Evolutionary conservation across 2,797 vertebrate genomes (phyloP).

Genomic region (Cossypha niveicapilla): DNA sequence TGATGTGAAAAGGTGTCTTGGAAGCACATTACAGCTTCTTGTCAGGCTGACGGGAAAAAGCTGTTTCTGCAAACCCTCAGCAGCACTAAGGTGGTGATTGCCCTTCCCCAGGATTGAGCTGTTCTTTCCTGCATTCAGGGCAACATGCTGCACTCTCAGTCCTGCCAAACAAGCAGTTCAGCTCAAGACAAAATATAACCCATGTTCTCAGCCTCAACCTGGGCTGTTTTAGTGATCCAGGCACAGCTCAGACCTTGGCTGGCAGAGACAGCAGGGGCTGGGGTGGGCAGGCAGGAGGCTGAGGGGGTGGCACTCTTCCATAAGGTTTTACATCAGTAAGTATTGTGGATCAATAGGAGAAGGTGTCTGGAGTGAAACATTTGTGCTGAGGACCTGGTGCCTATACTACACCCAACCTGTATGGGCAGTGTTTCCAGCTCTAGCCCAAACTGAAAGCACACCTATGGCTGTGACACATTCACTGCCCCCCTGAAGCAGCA

Average conservation of each 20-base stretch:
- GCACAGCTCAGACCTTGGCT: not conserved
- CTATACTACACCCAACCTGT: not conserved
- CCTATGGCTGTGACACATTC: not conserved
- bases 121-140: not conserved
- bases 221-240: not conserved
- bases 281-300: not conserved
- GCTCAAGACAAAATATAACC: not conserved
- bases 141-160: accelerated
- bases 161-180: not conserved
- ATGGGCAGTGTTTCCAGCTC: not conserved
- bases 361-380: not conserved
- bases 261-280: not conserved
- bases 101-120: accelerated
- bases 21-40: not conserved
- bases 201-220: not conserved
- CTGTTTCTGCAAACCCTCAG: not conserved
- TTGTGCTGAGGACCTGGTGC: not conserved
- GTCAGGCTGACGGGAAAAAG: not conserved
- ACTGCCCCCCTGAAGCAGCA: not conserved
- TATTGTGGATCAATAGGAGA: not conserved
- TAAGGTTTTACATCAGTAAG: not conserved
- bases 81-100: accelerated
- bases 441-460: not conserved
- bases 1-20: not conserved
- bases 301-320: not conserved